Evolutionary conservation across 2,113 vertebrate species (phyloP).

Genomic region (Telmatochromis brichardi): DNA sequence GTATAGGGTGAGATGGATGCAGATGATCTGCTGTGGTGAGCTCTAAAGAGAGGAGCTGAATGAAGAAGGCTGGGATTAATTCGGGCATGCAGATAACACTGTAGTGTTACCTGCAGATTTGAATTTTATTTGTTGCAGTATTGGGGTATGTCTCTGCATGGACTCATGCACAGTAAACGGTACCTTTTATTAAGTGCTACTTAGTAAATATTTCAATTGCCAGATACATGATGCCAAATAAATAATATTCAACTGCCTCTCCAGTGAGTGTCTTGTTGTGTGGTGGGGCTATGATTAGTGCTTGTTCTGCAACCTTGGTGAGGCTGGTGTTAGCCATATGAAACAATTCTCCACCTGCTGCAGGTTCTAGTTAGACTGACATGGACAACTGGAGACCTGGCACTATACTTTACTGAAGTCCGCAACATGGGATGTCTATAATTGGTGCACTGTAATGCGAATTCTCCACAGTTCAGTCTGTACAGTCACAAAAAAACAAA

Average conservation of each 20-base stretch:
- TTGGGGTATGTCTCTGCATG: background rate
- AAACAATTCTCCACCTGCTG: background rate
- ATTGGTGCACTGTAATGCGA: background rate
- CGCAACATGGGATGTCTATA: rapidly evolving
- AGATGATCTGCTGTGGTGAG: background rate
- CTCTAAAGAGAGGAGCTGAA: rapidly evolving
- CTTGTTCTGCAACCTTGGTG: background rate
- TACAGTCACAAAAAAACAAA: background rate
- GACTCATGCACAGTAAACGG: background rate
- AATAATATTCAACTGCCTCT: background rate
- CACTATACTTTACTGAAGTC: background rate
- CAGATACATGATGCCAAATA: background rate
- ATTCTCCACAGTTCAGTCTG: background rate
- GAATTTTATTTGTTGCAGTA: background rate
- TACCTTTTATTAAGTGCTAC: background rate
- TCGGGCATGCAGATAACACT: background rate
- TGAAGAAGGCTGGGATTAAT: background rate
- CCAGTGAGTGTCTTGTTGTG: background rate
- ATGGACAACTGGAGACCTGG: background rate
- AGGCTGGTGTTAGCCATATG: background rate
- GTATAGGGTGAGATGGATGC: background rate
- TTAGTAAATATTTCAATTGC: background rate
- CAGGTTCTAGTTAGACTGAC: background rate
- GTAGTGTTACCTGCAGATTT: background rate
- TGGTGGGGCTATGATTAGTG: background rate